phyloP scores from a whole-genome alignment of 2,888 invertebrate genomes.

The Ariolimax columbianus region DNA sequence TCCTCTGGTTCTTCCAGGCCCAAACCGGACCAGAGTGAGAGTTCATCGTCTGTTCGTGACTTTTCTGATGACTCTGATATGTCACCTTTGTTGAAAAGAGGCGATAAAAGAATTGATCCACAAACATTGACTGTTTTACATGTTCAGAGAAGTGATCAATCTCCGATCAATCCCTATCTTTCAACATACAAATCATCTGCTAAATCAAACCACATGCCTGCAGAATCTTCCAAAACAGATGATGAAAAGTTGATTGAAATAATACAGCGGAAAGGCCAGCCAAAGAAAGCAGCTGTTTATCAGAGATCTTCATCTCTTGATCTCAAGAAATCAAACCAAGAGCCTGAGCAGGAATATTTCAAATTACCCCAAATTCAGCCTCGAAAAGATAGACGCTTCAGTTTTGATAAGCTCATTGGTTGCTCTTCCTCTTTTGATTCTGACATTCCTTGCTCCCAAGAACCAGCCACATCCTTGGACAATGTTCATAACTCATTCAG shows the following conservation, averaged over 20 bases:
- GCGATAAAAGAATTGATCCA: constrained; percentile 54
- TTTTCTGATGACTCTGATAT: constrained; percentile 55
- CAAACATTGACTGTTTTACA: constrained; percentile 67
- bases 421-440: constrained; percentile 10
- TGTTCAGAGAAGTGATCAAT: constrained; percentile 57
- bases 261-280: constrained; percentile 31
- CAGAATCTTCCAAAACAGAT: constrained; percentile 65
- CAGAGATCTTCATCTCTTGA: constrained; percentile 49
- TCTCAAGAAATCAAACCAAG: constrained; percentile 28
- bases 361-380: constrained; percentile 18
- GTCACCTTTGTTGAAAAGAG: constrained; percentile 54
- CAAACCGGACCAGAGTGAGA: constrained; percentile 46
- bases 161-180: constrained; percentile 35
- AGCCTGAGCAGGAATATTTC: constrained; percentile 27
- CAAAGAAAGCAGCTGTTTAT: constrained; percentile 36
- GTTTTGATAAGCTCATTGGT: constrained; percentile 42
- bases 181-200: constrained; percentile 15
- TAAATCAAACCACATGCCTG: background rate
- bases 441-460: constrained; percentile 20
- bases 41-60: constrained; percentile 51
- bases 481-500: background rate
- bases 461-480: constrained; percentile 18
- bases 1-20: constrained; percentile 36
- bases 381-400: constrained; percentile 36
- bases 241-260: constrained; percentile 73